A percentile compares a stretch with the other conserved stretches of the same genome.
Conservation (phyloP, 2,797 vertebrate genomes). For the Acipenser ruthenus region DNA sequence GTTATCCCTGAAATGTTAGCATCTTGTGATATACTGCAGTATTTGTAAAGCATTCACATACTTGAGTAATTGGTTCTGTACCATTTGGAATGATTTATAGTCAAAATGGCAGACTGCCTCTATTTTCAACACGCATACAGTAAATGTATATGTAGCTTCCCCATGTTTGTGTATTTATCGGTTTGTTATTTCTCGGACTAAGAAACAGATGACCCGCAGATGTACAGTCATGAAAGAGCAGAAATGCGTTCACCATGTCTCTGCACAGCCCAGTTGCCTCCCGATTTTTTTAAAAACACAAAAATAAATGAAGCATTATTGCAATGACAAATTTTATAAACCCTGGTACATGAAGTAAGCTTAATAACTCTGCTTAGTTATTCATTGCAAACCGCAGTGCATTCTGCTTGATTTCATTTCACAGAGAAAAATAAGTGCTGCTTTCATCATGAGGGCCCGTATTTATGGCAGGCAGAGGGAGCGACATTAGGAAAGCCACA, state of each 20-base stretch:
- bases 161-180: constrained; percentile 41
- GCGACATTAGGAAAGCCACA: constrained; percentile 67
- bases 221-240: constrained; percentile 29
- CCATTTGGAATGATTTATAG: background rate
- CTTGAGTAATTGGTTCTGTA: background rate
- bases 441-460: constrained; percentile 64
- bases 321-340: constrained; percentile 57
- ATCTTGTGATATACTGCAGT: background rate
- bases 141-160: constrained; percentile 47
- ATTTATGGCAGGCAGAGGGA: constrained; percentile 67
- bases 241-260: background rate
- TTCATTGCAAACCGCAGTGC: constrained; percentile 65
- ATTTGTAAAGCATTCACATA: background rate
- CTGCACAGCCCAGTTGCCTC: background rate
- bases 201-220: constrained; percentile 52
- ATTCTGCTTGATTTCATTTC: constrained; percentile 65
- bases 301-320: constrained; percentile 15
- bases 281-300: constrained; percentile 4
- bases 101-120: constrained; percentile 36
- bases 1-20: too few species aligned
- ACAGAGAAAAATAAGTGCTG: constrained; percentile 69
- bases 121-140: constrained; percentile 46
- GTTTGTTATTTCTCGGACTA: constrained; percentile 30
- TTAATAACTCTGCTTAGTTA: constrained; percentile 72
- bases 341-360: constrained; percentile 62